A percentile compares a stretch with the other conserved stretches of the same genome.
Evolutionary conservation across 1,140 invertebrate genomes (phyloP).

Genomic region (Condylostylus longicornis): DNA sequence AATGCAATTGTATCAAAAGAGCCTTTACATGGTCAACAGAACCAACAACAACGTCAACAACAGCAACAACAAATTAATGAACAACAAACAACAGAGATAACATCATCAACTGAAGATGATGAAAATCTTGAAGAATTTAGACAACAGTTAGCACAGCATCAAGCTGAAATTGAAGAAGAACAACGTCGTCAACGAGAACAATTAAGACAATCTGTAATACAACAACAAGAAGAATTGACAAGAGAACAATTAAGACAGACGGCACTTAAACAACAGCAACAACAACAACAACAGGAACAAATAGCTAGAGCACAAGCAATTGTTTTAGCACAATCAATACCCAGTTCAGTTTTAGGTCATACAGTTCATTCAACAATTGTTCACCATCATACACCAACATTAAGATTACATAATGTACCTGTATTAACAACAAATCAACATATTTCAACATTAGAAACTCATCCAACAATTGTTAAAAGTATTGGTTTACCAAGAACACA

Average conservation of each 20-base stretch:
- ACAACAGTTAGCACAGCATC: slow-evolving; percentile 10
- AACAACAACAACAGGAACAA: slow-evolving; percentile 13
- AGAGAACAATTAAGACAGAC: background rate
- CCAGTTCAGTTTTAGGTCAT: slow-evolving; percentile 14
- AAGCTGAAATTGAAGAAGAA: slow-evolving; percentile 12
- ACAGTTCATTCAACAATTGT: slow-evolving; percentile 23
- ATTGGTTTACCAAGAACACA: no score
- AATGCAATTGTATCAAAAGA: slow-evolving; percentile 42
- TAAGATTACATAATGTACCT: slow-evolving; percentile 12
- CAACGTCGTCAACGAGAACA: slow-evolving; percentile 3
- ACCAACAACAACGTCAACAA: slow-evolving; percentile 17
- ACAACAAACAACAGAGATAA: slow-evolving; percentile 10
- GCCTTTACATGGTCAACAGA: slow-evolving; percentile 20
- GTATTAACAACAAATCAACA: slow-evolving; percentile 15
- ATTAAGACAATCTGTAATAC: slow-evolving; percentile 5
- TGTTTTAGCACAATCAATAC: slow-evolving; percentile 15
- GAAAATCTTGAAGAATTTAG: slow-evolving; percentile 11
- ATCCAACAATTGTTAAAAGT: no score
- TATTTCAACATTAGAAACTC: slow-evolving; percentile 20
- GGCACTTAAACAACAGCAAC: background rate
- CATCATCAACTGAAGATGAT: slow-evolving; percentile 18
- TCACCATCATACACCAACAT: slow-evolving; percentile 19
- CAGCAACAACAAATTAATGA: slow-evolving; percentile 13
- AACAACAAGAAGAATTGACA: no score
- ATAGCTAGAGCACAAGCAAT: slow-evolving; percentile 16